Percentiles rank a stretch among this genome's conserved stretches.
Evolutionary conservation across 1,140 invertebrate genomes (phyloP).

Genomic region (Pomacea maculata): DNA sequence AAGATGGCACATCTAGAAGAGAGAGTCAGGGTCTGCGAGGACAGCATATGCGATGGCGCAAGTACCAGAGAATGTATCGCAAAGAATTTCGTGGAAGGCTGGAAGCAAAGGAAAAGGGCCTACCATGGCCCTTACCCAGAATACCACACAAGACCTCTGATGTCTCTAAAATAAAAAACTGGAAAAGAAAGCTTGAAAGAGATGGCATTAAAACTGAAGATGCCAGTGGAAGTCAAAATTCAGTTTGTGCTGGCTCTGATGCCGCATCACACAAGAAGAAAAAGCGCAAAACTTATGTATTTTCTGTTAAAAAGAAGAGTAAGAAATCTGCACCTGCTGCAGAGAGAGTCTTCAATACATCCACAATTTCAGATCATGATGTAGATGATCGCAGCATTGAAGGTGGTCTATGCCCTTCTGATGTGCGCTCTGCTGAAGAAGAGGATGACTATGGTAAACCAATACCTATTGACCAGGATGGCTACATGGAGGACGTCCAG

Average conservation of each 20-base stretch:
- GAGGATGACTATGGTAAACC: constrained; percentile 8
- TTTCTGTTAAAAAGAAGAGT: constrained; percentile 20
- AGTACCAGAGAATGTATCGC: constrained; percentile 51
- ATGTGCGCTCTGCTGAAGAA: neutral
- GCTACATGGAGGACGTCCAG: constrained; percentile 11
- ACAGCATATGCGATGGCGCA: constrained; percentile 52
- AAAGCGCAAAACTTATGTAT: constrained; percentile 20
- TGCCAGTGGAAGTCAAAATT: constrained; percentile 12
- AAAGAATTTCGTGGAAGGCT: constrained; percentile 40
- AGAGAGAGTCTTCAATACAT: neutral
- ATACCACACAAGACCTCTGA: constrained; percentile 49
- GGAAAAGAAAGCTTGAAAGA: constrained; percentile 52
- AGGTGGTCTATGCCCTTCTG: neutral
- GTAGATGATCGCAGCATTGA: neutral
- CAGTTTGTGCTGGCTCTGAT: constrained; percentile 47
- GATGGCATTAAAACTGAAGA: constrained; percentile 49
- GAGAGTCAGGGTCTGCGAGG: constrained; percentile 46
- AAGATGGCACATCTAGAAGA: constrained; percentile 21
- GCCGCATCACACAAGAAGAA: constrained; percentile 39
- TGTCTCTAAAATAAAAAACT: constrained; percentile 57
- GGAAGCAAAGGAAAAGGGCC: constrained; percentile 27
- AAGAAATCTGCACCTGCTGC: neutral
- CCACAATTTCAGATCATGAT: neutral
- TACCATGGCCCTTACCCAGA: constrained; percentile 11
- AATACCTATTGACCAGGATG: constrained; percentile 13